Evolutionary conservation across 2,797 vertebrate species (phyloP), one percentile per base, ranked within the genome.

Genomic region (Microctenopoma stevenorrisi): DNA sequence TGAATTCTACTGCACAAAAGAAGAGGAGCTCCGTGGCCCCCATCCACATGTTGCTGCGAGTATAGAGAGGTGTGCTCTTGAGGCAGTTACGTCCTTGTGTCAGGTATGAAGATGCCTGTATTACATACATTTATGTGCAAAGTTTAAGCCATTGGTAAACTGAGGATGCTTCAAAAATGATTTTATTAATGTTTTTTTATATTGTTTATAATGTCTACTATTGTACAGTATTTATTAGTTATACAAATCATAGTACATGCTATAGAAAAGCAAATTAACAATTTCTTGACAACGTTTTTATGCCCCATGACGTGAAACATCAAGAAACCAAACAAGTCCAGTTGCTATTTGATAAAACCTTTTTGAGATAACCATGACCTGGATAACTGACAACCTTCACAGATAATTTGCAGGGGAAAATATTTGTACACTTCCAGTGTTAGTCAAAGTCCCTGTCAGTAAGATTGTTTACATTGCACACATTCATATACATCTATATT

Each of bases 11-110:
- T 97, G 97, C 71, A 76, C 2, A 64, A 61, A 69, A 0, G 78
- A 89, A 0, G 37, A 69, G 7, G 0, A 47, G 0, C 71, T 96
- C 7, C 7, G 0, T 0, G 0, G 0, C 0, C 60, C 86, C 0
- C 71, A 92, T 38, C 76, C 91, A 71, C 80, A 89, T 11, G 86
- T 98, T 67, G 79, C 68, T 2, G 69, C 42, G 35, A 92, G 87
- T 72, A 88, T 99, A 57, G 91, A 95, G 83, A 93, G 55, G 4
- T 97, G 97, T 87, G 96, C 95, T 64, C 88, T 94, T 2, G 95
- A 97, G 58, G 96, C 97, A 6, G 96, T 98, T 2, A 86, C 91
- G 40, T 68, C 25, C 0, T 88, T 96, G 67, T 96, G 95, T 73
- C 96, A 98, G 95, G 98, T 99, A 93, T 49, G 16, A 64, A 10